These are phyloP conservation scores for Gila orcuttii DNA, from an alignment of 2,113 vertebrate genomes.

Conservation along the genomic window DNA sequence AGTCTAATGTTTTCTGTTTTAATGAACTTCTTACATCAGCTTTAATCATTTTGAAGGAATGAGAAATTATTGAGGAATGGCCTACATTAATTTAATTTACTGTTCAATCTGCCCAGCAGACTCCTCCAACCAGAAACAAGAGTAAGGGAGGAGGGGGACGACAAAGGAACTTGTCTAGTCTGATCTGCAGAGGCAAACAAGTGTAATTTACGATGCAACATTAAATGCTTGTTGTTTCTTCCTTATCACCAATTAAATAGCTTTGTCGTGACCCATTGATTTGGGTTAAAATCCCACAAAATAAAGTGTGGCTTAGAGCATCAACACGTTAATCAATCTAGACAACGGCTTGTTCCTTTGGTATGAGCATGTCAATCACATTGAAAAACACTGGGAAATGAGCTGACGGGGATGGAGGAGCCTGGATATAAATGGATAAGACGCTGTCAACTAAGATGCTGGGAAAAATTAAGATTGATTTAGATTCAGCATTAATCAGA, in stretches of 20 bases:
- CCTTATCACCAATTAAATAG: constrained; percentile 78
- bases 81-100: constrained; percentile 90
- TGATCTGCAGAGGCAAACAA: constrained; percentile 47
- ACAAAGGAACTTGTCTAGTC: constrained; percentile 52
- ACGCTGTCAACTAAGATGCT: neutral
- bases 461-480: constrained; percentile 32
- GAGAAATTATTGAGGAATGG: constrained; percentile 90
- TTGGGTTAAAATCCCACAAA: constrained; percentile 66
- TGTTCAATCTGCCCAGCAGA: constrained; percentile 81
- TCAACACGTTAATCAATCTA: constrained; percentile 23
- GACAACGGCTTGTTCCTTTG: constrained; percentile 29
- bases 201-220: constrained; percentile 72
- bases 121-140: constrained; percentile 68
- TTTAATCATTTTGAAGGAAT: constrained; percentile 90
- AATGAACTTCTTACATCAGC: constrained; percentile 92
- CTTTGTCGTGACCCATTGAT: constrained; percentile 71
- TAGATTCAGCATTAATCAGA: neutral
- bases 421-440: constrained; percentile 19
- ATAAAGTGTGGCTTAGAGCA: constrained; percentile 53
- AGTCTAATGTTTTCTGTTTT: constrained; percentile 94
- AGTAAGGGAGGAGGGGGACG: constrained; percentile 41
- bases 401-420: neutral
- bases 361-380: constrained; percentile 23
- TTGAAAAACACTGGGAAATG: constrained; percentile 19
- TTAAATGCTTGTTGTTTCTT: constrained; percentile 73